A percentile compares a stretch with the other conserved stretches of the same genome.
These are phyloP conservation scores for Fundulus diaphanus DNA, from an alignment of 2,797 vertebrate species.

Conservation along the genomic window DNA sequence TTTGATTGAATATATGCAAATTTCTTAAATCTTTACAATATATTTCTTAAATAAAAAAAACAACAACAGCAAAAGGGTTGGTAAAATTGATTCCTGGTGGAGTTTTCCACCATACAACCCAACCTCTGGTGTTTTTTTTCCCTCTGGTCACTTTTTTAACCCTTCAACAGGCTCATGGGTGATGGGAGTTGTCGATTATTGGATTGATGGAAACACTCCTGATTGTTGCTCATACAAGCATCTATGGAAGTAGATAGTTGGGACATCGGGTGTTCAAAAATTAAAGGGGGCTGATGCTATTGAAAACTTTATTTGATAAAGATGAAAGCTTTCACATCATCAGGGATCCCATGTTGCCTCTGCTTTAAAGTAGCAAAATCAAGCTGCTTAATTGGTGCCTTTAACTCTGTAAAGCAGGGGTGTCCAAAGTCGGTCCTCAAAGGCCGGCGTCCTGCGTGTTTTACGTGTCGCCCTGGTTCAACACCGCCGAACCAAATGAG, in stretches of 20 bases:
- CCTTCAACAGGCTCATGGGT: background rate
- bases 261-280: background rate
- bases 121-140: background rate
- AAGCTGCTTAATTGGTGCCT: background rate
- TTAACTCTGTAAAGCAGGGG: background rate
- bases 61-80: background rate
- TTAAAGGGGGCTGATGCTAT: background rate
- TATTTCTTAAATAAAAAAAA: background rate
- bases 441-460: too few relatives aligned
- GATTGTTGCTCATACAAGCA: background rate
- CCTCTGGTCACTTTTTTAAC: background rate
- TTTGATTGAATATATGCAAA: background rate
- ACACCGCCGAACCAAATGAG: too few relatives aligned
- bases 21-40: background rate
- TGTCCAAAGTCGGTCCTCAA: too few relatives aligned
- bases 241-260: background rate
- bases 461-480: too few relatives aligned
- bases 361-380: background rate
- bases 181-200: background rate
- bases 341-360: background rate
- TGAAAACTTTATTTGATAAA: background rate
- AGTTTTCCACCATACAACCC: background rate
- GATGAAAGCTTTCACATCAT: background rate
- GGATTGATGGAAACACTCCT: background rate
- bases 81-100: background rate